Evolutionary conservation across 2,888 invertebrate genomes (phyloP).

Genomic region (Dryomyza anilis): DNA sequence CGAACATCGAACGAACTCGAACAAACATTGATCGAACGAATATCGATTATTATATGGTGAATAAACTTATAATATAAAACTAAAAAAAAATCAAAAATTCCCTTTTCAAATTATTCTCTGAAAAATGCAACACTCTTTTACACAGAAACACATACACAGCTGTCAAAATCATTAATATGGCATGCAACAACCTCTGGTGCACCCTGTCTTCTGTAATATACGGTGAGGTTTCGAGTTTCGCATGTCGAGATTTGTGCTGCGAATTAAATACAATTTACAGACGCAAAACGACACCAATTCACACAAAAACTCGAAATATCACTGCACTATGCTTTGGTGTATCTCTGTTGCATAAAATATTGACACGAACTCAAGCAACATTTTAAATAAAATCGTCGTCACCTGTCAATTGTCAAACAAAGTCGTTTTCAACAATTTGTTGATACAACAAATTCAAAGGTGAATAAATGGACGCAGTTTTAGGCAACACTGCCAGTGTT

Average conservation of each 20-base stretch:
- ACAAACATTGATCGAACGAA: too few relatives aligned
- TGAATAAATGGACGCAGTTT: slow-evolving; percentile 5
- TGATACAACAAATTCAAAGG: neutral
- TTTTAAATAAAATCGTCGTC: neutral
- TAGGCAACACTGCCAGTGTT: neutral
- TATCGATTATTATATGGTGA: too few relatives aligned
- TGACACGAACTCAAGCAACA: neutral
- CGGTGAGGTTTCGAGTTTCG: too few relatives aligned
- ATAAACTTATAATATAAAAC: too few relatives aligned
- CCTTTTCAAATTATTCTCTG: too few relatives aligned
- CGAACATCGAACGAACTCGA: too few relatives aligned
- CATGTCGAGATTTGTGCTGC: slow-evolving; percentile 38
- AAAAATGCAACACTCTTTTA: too few relatives aligned
- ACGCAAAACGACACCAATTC: slow-evolving; percentile 11
- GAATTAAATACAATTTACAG: slow-evolving; percentile 20
- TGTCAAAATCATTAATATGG: slow-evolving; percentile 10
- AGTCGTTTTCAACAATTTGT: neutral
- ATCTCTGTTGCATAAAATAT: slow-evolving; percentile 27
- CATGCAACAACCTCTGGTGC: slow-evolving; percentile 17
- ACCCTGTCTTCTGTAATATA: slow-evolving; percentile 36
- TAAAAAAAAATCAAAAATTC: too few relatives aligned
- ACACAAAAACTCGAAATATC: slow-evolving; percentile 21
- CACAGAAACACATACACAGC: too few relatives aligned
- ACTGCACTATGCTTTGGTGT: slow-evolving; percentile 15
- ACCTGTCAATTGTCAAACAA: neutral